phyloP scores from a whole-genome alignment of 92 coral and sea anemone species.

The Epizoanthus rinbou region DNA sequence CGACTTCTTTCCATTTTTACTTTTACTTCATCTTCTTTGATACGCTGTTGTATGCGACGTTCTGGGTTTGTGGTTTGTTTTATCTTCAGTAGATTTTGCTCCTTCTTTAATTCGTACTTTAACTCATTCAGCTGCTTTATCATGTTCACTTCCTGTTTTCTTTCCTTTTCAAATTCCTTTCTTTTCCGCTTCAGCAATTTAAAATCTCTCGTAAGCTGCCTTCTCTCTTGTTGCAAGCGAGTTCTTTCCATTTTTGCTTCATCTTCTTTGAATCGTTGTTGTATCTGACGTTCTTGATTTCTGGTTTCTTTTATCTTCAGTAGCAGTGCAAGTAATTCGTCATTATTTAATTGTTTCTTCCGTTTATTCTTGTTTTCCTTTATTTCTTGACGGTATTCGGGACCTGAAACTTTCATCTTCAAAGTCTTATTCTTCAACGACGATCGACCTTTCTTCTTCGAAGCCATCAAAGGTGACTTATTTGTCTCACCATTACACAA shows the following conservation, averaged over 20 bases:
- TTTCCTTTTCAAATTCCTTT: constrained; percentile 49
- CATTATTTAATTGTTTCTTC: neutral
- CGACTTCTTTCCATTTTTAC: neutral
- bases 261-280: constrained; percentile 8
- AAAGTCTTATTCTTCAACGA: constrained; percentile 1
- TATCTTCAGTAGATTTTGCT: constrained; percentile 32
- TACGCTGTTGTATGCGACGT: neutral
- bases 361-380: neutral
- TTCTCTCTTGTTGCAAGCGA: constrained; percentile 9
- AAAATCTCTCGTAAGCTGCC: neutral
- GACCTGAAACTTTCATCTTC: constrained; percentile 2
- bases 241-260: neutral
- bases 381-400: neutral
- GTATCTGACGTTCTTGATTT: neutral
- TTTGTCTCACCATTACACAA: neutral
- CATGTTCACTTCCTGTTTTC: constrained; percentile 23
- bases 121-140: constrained; percentile 50
- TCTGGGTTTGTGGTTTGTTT: neutral
- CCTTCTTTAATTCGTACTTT: constrained; percentile 42
- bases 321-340: constrained; percentile 18
- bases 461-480: neutral
- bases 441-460: neutral
- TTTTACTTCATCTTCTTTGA: constrained; percentile 19
- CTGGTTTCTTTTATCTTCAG: constrained; percentile 8
- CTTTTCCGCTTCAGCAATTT: constrained; percentile 54